Conservation (phyloP, 2,797 vertebrate genomes). For the Syngnathus acus region DNA sequence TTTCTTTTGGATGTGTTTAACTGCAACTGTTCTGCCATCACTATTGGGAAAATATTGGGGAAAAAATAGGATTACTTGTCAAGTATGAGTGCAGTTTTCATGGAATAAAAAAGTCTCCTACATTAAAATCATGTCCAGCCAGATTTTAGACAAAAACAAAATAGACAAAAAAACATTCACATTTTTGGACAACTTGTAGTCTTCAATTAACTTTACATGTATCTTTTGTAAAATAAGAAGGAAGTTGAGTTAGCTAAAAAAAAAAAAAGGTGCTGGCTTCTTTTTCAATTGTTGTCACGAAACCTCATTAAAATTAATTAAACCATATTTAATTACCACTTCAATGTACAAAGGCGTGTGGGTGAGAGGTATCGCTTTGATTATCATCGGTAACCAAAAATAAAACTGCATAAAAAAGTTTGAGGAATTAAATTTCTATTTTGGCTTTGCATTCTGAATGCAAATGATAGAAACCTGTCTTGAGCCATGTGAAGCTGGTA, state of each 20-base stretch:
- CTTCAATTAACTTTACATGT: background rate
- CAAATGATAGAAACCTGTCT: background rate
- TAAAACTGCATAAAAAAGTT: background rate
- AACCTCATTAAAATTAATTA: background rate
- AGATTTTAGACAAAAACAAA: too few species aligned
- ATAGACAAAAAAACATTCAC: too few species aligned
- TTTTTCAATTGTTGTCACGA: too few species aligned
- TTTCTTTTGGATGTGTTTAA: conserved; percentile 73
- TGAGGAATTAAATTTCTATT: background rate
- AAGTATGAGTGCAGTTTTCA: background rate
- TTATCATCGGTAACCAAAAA: background rate
- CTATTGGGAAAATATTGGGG: conserved; percentile 34
- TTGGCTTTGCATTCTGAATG: background rate
- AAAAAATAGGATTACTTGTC: background rate
- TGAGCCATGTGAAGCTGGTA: background rate
- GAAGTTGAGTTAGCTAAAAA: background rate
- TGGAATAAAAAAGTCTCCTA: background rate
- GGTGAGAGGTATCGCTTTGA: background rate
- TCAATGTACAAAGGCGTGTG: background rate
- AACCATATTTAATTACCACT: background rate
- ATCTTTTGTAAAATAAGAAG: background rate
- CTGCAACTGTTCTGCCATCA: conserved; percentile 67
- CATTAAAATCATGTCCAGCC: too few species aligned
- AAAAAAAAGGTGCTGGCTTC: background rate
- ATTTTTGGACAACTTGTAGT: background rate